Evolutionary conservation across 2,888 invertebrate genomes (phyloP), one percentile per base, ranked within the genome.

Genomic region (Neoitamus cyanurus): DNA sequence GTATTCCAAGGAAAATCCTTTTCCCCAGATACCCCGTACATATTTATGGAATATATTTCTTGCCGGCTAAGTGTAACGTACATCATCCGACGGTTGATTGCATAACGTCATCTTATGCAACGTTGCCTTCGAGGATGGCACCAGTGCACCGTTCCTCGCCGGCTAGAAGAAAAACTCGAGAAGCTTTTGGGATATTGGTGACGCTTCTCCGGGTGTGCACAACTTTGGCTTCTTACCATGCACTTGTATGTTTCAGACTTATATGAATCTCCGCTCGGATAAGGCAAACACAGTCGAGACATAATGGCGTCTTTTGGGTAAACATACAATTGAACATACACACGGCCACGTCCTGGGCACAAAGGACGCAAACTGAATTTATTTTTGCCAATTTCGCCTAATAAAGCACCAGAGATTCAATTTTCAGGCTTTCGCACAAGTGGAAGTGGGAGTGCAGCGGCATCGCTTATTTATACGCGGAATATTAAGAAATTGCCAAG

Each of bases 91-190:
- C 69, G 82, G 25, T 82, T 83, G 73, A 83, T 73, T 83, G 73
- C 83, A 73, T 83, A 83, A 83, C 48, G 34, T 83, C 34, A 73
- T 73, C 73, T 83, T 83, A 83, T 83, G 83, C 83, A 83, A 83
- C 36, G 69, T 42, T 77, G 28, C 30, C 34, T 34, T 13, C 68
- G 13, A 20, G 42, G 42, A 42, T 0, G 11, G 6, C 31, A 34
- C 46, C 28, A 13, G 15, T 69, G 25, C 68, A 68, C 68, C 3
- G 4, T 11, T 5, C 11, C 15, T 7, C 20, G 3, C 30, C 42
- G 7, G 15, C 15, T 28, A 20, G 7, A n/a, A 72, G 42, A 48
- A 72, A 72, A 72, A 83, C 42, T 83, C 31, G 34, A 72, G 31
- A 58, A 83, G 72, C 48, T 58, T 83, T 83, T 83, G 73, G 34